Conservation (phyloP, 1,140 invertebrate species). For the Brachionus koreanus region DNA sequence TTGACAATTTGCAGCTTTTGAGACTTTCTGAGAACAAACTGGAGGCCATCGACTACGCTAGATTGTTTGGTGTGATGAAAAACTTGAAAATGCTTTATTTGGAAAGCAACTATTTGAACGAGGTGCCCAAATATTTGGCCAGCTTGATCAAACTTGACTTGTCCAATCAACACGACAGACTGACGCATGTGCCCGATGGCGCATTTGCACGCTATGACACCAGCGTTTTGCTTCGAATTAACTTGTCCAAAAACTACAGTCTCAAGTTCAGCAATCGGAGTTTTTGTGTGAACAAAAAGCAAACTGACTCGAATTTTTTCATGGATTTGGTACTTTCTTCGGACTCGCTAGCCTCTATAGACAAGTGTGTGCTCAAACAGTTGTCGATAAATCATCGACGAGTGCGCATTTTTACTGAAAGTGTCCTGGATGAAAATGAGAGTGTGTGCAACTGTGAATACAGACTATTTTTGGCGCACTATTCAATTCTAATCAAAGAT, state of each 20-base stretch:
- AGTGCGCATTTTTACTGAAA: background rate
- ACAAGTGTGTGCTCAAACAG: constrained; percentile 32
- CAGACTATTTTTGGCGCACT: background rate
- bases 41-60: background rate
- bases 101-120: background rate
- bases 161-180: background rate
- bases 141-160: background rate
- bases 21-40: constrained; percentile 6
- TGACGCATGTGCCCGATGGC: background rate
- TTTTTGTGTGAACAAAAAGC: background rate
- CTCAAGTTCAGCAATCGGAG: constrained; percentile 10
- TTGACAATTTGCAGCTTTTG: background rate
- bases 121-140: background rate
- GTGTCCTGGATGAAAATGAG: background rate
- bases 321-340: background rate
- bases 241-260: background rate
- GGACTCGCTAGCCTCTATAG: background rate
- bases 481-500: background rate
- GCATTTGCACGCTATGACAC: background rate
- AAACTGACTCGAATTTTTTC: background rate
- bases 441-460: background rate
- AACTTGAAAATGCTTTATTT: background rate
- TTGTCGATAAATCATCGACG: background rate
- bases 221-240: background rate
- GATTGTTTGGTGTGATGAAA: background rate